Conservation (phyloP, 2,797 vertebrate genomes). For the Amniataba percoides region DNA sequence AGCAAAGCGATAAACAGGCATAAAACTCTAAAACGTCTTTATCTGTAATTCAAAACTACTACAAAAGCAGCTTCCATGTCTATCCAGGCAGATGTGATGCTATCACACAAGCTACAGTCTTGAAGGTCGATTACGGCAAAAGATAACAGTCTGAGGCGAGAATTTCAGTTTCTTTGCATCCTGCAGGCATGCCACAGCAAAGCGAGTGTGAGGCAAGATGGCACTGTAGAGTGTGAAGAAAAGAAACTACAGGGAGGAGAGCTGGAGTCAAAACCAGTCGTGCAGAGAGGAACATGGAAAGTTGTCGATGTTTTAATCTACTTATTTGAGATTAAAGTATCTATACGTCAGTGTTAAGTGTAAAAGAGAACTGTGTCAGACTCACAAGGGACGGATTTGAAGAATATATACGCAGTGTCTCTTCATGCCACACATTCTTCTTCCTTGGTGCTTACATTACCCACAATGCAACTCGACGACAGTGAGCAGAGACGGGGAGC, state of each 20-base stretch:
- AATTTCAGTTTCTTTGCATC: slow-evolving; percentile 16
- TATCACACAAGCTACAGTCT: neutral
- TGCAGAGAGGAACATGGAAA: slow-evolving; percentile 3
- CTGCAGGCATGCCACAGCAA: slow-evolving; percentile 46
- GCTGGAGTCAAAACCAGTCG: neutral
- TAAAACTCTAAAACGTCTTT: neutral
- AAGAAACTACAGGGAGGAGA: slow-evolving; percentile 14
- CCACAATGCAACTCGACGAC: neutral
- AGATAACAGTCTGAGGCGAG: slow-evolving; percentile 2
- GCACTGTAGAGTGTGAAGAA: neutral
- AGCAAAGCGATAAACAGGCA: slow-evolving; percentile 28
- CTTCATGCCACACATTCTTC: neutral
- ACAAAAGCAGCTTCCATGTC: neutral
- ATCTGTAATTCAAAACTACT: neutral
- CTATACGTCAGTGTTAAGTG: too few species aligned
- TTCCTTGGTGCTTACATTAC: neutral
- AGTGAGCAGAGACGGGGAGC: neutral
- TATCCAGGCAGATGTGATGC: slow-evolving; percentile 18
- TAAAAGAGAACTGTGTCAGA: too few species aligned
- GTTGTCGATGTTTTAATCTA: neutral
- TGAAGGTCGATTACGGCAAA: slow-evolving; percentile 1
- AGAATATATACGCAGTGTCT: too few species aligned
- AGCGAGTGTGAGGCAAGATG: slow-evolving; percentile 17
- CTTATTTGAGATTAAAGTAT: too few species aligned
- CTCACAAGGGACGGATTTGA: neutral